These are phyloP conservation scores for Achroia grisella DNA, from an alignment of 1,140 invertebrate genomes.

Conservation along the genomic window DNA sequence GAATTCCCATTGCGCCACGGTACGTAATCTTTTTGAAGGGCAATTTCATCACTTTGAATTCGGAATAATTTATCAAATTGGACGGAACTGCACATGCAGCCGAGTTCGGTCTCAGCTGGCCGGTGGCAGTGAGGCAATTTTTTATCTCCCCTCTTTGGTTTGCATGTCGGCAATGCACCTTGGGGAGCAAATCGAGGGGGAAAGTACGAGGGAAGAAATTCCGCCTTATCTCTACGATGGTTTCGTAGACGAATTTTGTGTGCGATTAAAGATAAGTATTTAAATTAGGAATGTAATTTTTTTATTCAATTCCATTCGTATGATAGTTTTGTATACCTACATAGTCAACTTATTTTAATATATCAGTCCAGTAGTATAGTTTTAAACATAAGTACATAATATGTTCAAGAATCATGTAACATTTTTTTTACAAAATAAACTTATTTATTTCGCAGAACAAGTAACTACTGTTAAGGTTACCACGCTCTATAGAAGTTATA, in stretches of 20 bases:
- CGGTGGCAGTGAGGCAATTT: constrained; percentile 36
- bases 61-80: constrained; percentile 64
- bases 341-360: no score
- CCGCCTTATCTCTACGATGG: constrained; percentile 15
- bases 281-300: neutral
- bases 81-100: constrained; percentile 53
- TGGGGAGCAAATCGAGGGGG: constrained; percentile 43
- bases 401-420: no score
- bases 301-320: neutral
- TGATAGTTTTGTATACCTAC: no score
- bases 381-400: no score
- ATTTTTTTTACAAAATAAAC: no score
- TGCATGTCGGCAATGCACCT: constrained; percentile 34
- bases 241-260: constrained; percentile 20
- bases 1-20: neutral
- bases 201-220: constrained; percentile 18
- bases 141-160: constrained; percentile 44
- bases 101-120: constrained; percentile 30
- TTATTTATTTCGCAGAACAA: no score
- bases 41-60: constrained; percentile 52
- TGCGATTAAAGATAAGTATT: constrained; percentile 22
- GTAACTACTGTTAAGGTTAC: no score
- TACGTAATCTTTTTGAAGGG: constrained; percentile 30
- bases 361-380: no score
- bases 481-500: no score